Percentiles rank a stretch among this genome's conserved stretches.
These are phyloP conservation scores for Urosaurus nigricauda DNA, from an alignment of 2,797 vertebrate species.

Conservation along the genomic window DNA sequence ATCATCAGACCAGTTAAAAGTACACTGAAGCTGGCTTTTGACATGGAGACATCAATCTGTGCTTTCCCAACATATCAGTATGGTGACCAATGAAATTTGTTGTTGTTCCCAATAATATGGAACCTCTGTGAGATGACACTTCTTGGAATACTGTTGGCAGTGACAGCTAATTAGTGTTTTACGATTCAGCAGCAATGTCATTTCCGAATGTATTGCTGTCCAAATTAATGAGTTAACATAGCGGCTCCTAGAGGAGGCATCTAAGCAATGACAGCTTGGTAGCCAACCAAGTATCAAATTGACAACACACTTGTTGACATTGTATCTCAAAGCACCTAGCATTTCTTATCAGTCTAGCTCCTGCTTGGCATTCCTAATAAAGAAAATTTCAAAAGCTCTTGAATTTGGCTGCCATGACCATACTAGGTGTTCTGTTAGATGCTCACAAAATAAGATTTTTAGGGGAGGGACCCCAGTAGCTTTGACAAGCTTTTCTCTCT, in stretches of 20 bases:
- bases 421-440: not conserved
- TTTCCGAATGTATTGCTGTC: conserved; percentile 20
- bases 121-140: not conserved
- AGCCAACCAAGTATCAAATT: fast-evolving
- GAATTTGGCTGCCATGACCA: not conserved
- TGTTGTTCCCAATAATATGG: not conserved
- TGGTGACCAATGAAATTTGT: not conserved
- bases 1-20: not conserved
- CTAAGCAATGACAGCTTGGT: fast-evolving
- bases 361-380: conserved; percentile 2
- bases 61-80: not conserved
- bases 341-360: not conserved
- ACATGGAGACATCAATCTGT: not conserved
- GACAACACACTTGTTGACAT: fast-evolving
- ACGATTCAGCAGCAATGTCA: not conserved
- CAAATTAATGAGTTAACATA: conserved; percentile 30
- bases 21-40: not conserved
- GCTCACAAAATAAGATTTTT: not conserved
- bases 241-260: not conserved
- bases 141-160: conserved; percentile 1
- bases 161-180: conserved; percentile 48
- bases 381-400: conserved; percentile 14
- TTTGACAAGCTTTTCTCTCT: not conserved
- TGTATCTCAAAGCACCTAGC: fast-evolving
- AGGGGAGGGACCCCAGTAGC: too few relatives aligned